These are phyloP conservation scores for Pachypeltis micranthus DNA, from an alignment of 1,140 invertebrate species.

Conservation along the genomic window DNA sequence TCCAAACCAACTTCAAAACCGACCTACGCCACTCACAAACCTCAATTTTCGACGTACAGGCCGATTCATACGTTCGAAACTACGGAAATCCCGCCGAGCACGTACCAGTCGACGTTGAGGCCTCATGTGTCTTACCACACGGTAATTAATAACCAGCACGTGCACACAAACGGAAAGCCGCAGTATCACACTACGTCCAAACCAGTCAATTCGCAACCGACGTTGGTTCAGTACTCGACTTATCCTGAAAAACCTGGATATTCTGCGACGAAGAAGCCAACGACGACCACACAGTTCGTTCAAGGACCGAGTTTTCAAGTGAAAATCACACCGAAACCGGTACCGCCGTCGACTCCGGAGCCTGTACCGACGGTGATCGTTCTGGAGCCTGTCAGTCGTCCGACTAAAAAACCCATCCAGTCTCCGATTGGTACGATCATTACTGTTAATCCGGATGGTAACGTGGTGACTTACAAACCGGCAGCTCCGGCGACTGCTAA, in stretches of 20 bases:
- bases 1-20: neutral
- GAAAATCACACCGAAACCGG: conserved; percentile 27
- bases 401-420: conserved; percentile 24
- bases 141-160: neutral
- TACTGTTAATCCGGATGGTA: conserved; percentile 16
- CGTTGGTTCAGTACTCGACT: neutral
- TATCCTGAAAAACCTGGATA: conserved; percentile 10
- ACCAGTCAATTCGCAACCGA: neutral
- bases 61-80: neutral
- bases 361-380: conserved; percentile 62
- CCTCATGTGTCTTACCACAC: neutral
- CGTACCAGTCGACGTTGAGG: neutral
- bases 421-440: conserved; percentile 19
- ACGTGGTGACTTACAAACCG: conserved; percentile 19
- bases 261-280: conserved; percentile 13
- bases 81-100: neutral
- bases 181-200: neutral
- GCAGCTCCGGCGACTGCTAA: conserved; percentile 6
- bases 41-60: conserved; percentile 4
- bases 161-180: neutral
- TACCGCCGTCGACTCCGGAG: conserved; percentile 30
- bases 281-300: conserved; percentile 29
- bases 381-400: conserved; percentile 41
- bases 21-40: neutral
- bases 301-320: conserved; percentile 30